Percentiles rank a stretch among this genome's conserved stretches.
Evolutionary conservation across 2,113 vertebrate genomes (phyloP).

Genomic region (Rhizomys pruinosus): DNA sequence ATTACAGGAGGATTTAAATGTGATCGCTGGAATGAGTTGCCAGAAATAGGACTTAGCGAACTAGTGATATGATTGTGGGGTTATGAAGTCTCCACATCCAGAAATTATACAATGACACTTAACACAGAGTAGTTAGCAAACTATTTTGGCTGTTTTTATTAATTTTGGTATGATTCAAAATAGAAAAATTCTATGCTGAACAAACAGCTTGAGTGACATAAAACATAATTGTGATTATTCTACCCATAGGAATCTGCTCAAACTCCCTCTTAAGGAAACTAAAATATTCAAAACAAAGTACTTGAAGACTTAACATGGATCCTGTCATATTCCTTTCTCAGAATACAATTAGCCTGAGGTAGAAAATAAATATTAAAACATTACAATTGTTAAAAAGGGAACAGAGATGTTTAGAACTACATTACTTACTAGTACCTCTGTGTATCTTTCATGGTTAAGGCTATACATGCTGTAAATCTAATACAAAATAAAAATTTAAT

Average conservation of each 20-base stretch:
- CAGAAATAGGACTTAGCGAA: conserved; percentile 79
- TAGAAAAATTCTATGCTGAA: conserved; percentile 41
- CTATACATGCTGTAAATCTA: conserved; percentile 43
- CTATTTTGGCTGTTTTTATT: conserved; percentile 39
- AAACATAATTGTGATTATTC: conserved; percentile 65
- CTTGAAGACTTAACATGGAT: conserved; percentile 74
- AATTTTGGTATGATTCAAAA: conserved; percentile 62
- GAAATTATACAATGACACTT: conserved; percentile 61
- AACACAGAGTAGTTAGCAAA: conserved; percentile 55
- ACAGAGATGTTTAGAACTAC: conserved; percentile 67
- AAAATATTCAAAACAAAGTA: conserved; percentile 73
- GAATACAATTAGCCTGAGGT: conserved; percentile 77
- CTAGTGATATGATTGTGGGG: conserved; percentile 67
- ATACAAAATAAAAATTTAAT: conserved; percentile 64
- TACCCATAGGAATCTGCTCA: conserved; percentile 61
- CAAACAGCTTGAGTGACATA: conserved; percentile 54
- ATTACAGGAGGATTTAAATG: conserved; percentile 87
- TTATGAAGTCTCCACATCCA: conserved; percentile 64
- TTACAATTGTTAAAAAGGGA: conserved; percentile 73
- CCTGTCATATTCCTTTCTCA: conserved; percentile 64
- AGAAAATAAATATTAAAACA: conserved; percentile 72
- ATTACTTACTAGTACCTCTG: conserved; percentile 58
- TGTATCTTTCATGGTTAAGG: conserved; percentile 58
- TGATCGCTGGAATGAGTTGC: conserved; percentile 77
- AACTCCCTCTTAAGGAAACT: conserved; percentile 72